These are phyloP conservation scores for Eristalis tenax DNA, from an alignment of 2,888 invertebrate species.

Conservation along the genomic window DNA sequence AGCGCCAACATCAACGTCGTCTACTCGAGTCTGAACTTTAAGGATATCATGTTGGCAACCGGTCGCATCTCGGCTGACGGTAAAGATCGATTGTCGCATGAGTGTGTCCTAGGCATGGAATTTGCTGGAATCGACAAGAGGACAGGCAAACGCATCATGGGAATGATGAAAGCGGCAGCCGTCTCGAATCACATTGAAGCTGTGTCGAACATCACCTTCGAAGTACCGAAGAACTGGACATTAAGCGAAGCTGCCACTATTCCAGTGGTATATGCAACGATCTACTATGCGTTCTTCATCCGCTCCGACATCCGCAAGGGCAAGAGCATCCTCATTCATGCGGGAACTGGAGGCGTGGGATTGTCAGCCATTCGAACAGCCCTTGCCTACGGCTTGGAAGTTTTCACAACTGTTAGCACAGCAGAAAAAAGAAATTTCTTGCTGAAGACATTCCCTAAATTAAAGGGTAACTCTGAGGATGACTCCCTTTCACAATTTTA, in stretches of 20 bases:
- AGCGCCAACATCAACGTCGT: conserved; percentile 82
- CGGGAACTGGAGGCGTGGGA: conserved; percentile 89
- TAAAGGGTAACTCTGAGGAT: conserved; percentile 82
- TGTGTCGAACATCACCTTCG: conserved; percentile 82
- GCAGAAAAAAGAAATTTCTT: conserved; percentile 85
- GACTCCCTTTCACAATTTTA: neutral
- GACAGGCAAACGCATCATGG: conserved; percentile 85
- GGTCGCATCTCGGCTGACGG: conserved; percentile 92
- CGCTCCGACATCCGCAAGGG: conserved; percentile 78
- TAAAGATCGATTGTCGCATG: conserved; percentile 83
- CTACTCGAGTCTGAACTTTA: conserved; percentile 92
- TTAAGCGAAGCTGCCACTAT: conserved; percentile 89
- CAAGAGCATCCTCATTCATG: conserved; percentile 82
- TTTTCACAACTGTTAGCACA: conserved; percentile 88
- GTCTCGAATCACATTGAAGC: conserved; percentile 81
- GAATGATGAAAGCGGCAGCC: conserved; percentile 81
- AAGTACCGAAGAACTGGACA: conserved; percentile 87
- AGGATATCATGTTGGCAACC: conserved; percentile 94
- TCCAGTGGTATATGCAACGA: conserved; percentile 89
- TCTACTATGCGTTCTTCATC: conserved; percentile 83
- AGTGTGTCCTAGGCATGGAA: conserved; percentile 86
- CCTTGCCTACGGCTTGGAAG: conserved; percentile 84
- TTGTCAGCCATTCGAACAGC: conserved; percentile 89
- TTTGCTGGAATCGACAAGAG: conserved; percentile 82
- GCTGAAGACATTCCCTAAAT: conserved; percentile 82